These are phyloP conservation scores for Alsophila aescularia DNA, from an alignment of 2,888 invertebrate species.

Conservation along the genomic window DNA sequence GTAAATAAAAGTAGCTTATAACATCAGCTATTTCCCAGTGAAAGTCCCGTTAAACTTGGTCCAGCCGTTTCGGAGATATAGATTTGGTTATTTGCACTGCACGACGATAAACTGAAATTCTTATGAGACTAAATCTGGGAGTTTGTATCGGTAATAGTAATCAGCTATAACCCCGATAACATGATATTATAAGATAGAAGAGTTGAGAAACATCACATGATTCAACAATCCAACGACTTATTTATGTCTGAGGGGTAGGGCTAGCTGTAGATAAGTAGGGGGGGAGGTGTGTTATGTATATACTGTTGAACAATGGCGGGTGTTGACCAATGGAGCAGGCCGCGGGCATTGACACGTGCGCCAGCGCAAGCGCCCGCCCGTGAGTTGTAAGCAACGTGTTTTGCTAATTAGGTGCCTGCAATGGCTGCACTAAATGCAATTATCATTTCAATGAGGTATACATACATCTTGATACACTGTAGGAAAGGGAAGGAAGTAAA, in stretches of 20 bases:
- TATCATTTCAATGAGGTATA: constrained; percentile 1
- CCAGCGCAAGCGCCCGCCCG: constrained; percentile 51
- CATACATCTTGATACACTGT: not conserved
- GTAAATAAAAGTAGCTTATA: too few species aligned
- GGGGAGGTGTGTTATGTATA: constrained; percentile 40
- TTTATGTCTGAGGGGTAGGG: constrained; percentile 32
- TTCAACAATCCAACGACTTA: too few species aligned
- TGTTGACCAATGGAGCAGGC: constrained; percentile 72
- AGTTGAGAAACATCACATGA: too few species aligned
- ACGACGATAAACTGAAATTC: too few species aligned
- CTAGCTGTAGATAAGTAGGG: constrained; percentile 22
- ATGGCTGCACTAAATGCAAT: constrained; percentile 9
- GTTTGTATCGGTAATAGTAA: too few species aligned
- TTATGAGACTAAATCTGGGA: too few species aligned
- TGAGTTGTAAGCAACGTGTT: constrained; percentile 11
- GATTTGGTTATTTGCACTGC: too few species aligned
- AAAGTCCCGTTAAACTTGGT: too few species aligned
- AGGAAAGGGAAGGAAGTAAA: not conserved
- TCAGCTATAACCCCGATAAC: too few species aligned
- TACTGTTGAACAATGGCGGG: constrained; percentile 62
- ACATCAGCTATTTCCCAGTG: too few species aligned
- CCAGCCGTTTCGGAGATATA: too few species aligned
- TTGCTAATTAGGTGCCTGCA: constrained; percentile 31
- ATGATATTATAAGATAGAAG: too few species aligned
- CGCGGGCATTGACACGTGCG: constrained; percentile 80